Evolutionary conservation across 2,888 invertebrate genomes (phyloP).

Genomic region (Drosophila ochracea): DNA sequence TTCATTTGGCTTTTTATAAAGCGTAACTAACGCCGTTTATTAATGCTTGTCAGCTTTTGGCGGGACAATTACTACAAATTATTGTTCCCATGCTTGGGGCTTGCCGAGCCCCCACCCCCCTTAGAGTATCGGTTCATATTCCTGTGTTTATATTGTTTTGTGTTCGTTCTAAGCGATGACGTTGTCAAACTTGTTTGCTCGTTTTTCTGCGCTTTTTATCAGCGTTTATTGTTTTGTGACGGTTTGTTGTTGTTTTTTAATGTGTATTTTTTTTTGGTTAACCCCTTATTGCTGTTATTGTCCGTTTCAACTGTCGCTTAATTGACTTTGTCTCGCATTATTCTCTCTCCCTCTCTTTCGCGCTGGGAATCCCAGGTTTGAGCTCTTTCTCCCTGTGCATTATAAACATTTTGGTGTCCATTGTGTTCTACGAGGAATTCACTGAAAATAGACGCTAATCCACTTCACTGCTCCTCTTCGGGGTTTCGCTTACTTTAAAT

Average conservation of each 20-base stretch:
- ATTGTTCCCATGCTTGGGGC: conserved; percentile 41
- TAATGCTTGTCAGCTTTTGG: conserved; percentile 51
- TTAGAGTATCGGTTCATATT: neutral
- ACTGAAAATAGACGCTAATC: conserved; percentile 5
- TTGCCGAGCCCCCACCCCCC: neutral
- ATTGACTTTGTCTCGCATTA: conserved; percentile 65
- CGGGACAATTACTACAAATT: conserved; percentile 47
- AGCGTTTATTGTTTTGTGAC: conserved; percentile 77
- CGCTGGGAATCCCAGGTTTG: conserved; percentile 43
- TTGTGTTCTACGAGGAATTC: conserved; percentile 25
- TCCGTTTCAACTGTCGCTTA: conserved; percentile 74
- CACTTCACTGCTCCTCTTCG: conserved; percentile 24
- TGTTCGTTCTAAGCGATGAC: conserved; percentile 60
- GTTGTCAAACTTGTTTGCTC: conserved; percentile 72
- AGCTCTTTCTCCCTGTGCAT: conserved; percentile 25
- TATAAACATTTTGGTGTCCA: conserved; percentile 8
- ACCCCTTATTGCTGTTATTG: conserved; percentile 51
- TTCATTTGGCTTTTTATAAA: conserved; percentile 54
- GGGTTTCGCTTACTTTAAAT: conserved; percentile 27
- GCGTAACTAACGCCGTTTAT: conserved; percentile 44
- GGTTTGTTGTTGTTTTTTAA: conserved; percentile 31
- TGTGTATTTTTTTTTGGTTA: neutral
- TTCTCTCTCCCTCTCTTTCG: neutral
- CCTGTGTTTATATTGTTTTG: conserved; percentile 8
- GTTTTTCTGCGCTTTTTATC: conserved; percentile 67